Conservation (phyloP, 2,797 vertebrate genomes). For the Ciconia nigra region DNA sequence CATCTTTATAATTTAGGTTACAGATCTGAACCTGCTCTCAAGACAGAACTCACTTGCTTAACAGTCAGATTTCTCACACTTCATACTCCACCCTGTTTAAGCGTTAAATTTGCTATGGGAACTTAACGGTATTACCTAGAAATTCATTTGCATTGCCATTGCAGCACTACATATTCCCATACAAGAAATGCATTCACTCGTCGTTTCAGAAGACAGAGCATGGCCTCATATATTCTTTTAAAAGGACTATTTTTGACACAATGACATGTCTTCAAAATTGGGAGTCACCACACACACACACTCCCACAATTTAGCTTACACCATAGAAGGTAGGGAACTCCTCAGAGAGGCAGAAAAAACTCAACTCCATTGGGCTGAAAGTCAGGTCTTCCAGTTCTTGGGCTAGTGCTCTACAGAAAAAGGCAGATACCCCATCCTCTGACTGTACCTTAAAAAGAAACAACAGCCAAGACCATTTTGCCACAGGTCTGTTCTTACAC, state of each 20-base stretch:
- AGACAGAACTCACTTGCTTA: background rate
- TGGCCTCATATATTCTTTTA: background rate
- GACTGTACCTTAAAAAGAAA: background rate
- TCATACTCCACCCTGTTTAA: background rate
- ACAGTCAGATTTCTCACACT: background rate
- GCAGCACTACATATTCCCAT: background rate
- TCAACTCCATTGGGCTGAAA: background rate
- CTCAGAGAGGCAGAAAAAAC: background rate
- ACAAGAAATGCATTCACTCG: background rate
- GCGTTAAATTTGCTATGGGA: background rate
- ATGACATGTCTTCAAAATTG: background rate
- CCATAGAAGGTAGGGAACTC: background rate
- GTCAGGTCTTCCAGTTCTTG: background rate
- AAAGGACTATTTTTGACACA: background rate
- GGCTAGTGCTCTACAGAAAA: background rate
- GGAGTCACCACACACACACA: background rate
- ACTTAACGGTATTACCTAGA: background rate
- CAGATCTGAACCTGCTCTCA: background rate
- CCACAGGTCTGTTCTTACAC: background rate
- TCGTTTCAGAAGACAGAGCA: background rate
- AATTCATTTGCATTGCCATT: background rate
- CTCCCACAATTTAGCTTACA: background rate
- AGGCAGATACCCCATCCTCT: background rate
- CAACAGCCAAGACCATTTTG: background rate
- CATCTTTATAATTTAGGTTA: background rate